phyloP scores from a whole-genome alignment of 2,113 vertebrate species.

The Tetrax tetrax region DNA sequence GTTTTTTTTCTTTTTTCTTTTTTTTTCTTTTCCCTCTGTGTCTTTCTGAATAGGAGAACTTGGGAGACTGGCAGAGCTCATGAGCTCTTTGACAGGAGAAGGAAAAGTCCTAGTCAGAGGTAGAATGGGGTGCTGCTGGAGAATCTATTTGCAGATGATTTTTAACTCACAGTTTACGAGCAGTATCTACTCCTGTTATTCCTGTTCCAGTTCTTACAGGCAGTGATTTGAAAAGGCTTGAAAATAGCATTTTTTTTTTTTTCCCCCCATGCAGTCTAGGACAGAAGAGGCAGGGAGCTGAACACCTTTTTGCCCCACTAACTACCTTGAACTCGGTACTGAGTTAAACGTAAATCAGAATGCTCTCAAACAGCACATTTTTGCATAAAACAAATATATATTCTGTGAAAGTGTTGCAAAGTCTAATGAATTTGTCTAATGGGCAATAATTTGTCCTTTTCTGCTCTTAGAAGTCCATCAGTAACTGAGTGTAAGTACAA shows the following conservation, averaged over 20 bases:
- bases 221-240: not conserved
- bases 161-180: not conserved
- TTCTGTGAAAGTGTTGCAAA: not conserved
- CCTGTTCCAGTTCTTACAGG: not conserved
- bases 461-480: not conserved
- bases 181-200: not conserved
- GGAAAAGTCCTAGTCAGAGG: not conserved
- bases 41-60: not conserved
- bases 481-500: not conserved
- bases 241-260: not conserved
- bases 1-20: rapidly evolving
- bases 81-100: not conserved
- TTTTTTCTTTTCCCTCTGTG: rapidly evolving
- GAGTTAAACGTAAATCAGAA: not conserved
- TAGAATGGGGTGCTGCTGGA: not conserved
- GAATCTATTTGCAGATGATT: not conserved
- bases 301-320: not conserved
- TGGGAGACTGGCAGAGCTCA: not conserved
- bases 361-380: not conserved
- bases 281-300: not conserved
- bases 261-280: not conserved
- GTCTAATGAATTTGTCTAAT: not conserved
- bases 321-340: not conserved
- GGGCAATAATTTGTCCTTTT: not conserved
- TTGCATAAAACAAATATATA: not conserved